Conservation (phyloP, 2,888 invertebrate species). For the Leptura quadrifasciata region DNA sequence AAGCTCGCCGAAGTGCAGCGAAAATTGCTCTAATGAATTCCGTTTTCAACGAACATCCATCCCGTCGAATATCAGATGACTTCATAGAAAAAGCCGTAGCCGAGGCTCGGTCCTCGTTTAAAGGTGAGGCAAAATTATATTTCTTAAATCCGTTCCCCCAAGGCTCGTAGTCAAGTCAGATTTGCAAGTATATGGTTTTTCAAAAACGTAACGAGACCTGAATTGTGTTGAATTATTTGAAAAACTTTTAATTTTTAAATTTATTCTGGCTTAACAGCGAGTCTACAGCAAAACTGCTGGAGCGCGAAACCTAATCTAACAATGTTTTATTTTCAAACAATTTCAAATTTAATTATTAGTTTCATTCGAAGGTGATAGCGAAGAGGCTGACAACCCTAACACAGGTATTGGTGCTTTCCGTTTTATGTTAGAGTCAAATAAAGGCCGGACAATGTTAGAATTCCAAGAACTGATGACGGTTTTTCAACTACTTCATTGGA, state of each 20-base stretch:
- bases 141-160: background rate
- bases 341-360: constrained; percentile 5
- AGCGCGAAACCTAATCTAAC: background rate
- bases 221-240: no score
- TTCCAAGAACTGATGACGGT: constrained; percentile 99
- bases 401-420: constrained; percentile 85
- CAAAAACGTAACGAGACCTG: no score
- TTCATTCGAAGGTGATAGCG: constrained; percentile 72
- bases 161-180: background rate
- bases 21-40: constrained; percentile 98
- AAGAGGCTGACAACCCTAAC: constrained; percentile 80
- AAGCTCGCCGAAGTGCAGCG: constrained; percentile 94
- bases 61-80: constrained; percentile 92
- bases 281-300: background rate
- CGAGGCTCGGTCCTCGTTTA: constrained; percentile 92
- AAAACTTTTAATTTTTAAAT: no score
- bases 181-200: background rate
- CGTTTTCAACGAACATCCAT: constrained; percentile 96
- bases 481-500: constrained; percentile 96
- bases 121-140: constrained; percentile 64
- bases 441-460: constrained; percentile 95
- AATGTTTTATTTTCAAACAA: background rate
- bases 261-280: background rate
- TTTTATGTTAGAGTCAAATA: constrained; percentile 87
- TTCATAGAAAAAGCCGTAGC: constrained; percentile 95